A percentile compares a stretch with the other conserved stretches of the same genome.
Evolutionary conservation across 1,140 invertebrate genomes (phyloP).

Genomic region (Agrypnia vestita): DNA sequence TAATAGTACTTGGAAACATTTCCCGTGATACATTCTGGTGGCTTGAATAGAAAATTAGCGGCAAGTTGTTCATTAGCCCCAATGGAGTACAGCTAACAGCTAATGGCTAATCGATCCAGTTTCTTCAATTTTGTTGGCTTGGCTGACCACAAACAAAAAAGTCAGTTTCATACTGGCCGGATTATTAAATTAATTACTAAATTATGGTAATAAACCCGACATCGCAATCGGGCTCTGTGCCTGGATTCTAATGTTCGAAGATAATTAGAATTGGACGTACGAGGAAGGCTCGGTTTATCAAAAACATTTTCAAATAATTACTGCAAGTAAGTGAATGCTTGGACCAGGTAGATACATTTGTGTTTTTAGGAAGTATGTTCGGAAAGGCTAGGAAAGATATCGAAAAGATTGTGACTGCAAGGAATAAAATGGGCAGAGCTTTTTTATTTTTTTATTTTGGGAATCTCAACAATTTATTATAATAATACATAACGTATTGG

Average conservation of each 20-base stretch:
- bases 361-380: no score
- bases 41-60: slow-evolving; percentile 58
- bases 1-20: background rate
- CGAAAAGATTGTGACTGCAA: no score
- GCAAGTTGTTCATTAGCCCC: slow-evolving; percentile 58
- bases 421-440: no score
- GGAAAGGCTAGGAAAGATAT: no score
- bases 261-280: slow-evolving; percentile 57
- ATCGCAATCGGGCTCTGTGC: slow-evolving; percentile 52
- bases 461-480: no score
- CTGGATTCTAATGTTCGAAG: slow-evolving; percentile 53
- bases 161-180: slow-evolving; percentile 56
- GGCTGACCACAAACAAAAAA: slow-evolving; percentile 59
- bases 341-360: no score
- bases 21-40: background rate
- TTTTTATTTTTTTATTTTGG: no score
- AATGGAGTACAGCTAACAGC: slow-evolving; percentile 46
- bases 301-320: background rate
- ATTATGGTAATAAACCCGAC: slow-evolving; percentile 60
- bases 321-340: no score
- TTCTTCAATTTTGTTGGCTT: slow-evolving; percentile 60
- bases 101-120: slow-evolving; percentile 61
- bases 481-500: no score
- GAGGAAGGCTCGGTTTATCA: background rate
- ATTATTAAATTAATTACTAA: slow-evolving; percentile 62